Percentiles rank a stretch among this genome's conserved stretches.
Conservation (phyloP, 2,797 vertebrate genomes). For the Lemur catta region DNA sequence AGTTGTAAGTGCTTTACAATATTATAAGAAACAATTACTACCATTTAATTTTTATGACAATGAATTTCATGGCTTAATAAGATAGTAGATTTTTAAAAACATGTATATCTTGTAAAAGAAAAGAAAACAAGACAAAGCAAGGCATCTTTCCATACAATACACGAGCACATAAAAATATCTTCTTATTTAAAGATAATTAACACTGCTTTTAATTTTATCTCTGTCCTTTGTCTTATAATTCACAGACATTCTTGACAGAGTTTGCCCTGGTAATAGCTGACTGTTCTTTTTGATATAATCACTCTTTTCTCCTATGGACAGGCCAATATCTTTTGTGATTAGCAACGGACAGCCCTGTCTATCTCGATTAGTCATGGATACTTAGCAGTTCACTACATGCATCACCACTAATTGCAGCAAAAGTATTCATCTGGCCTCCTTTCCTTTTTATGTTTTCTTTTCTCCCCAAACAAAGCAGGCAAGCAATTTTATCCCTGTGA, state of each 20-base stretch:
- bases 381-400: slow-evolving; percentile 76
- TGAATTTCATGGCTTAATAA: neutral
- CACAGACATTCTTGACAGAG: slow-evolving; percentile 77
- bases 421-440: slow-evolving; percentile 71
- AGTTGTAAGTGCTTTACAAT: neutral
- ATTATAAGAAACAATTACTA: neutral
- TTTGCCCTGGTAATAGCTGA: slow-evolving; percentile 84
- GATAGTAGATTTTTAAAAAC: neutral
- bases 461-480: neutral
- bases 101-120: neutral
- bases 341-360: slow-evolving; percentile 84
- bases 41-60: neutral
- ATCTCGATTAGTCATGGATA: slow-evolving; percentile 82
- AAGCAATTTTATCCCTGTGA: neutral
- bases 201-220: slow-evolving; percentile 83
- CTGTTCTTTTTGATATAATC: slow-evolving; percentile 86
- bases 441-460: slow-evolving; percentile 39
- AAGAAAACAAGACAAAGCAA: slow-evolving; percentile 43
- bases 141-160: slow-evolving; percentile 20
- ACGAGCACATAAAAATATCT: slow-evolving; percentile 63
- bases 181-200: slow-evolving; percentile 79
- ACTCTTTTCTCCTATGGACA: slow-evolving; percentile 80
- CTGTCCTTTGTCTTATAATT: slow-evolving; percentile 80
- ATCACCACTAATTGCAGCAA: slow-evolving; percentile 78
- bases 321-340: slow-evolving; percentile 85